Conservation (phyloP, 2,113 vertebrate species). For the Myrmecophaga tridactyla region DNA sequence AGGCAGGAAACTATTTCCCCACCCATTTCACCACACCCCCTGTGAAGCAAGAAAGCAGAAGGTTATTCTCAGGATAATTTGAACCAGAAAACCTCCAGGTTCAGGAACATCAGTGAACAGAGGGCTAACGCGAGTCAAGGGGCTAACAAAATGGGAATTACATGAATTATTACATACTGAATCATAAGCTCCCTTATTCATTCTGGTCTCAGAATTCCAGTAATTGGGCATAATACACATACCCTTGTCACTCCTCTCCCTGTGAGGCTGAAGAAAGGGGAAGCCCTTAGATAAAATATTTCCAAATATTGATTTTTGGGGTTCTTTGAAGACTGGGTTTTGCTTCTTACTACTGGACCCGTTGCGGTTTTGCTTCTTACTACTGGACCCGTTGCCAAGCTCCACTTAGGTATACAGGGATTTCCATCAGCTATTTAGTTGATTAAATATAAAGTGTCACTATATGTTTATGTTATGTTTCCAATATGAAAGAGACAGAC, state of each 20-base stretch:
- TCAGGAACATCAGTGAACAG: not conserved
- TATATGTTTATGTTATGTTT: not conserved
- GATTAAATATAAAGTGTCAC: not conserved
- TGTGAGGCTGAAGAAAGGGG: not conserved
- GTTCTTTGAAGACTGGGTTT: not conserved
- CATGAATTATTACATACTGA: not conserved
- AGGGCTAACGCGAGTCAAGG: not conserved
- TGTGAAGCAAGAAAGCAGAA: not conserved
- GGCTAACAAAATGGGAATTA: not conserved
- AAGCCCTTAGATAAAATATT: not conserved
- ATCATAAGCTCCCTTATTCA: not conserved
- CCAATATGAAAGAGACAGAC: not conserved
- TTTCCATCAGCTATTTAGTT: not conserved
- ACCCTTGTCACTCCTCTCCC: not conserved
- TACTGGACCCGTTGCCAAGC: not conserved
- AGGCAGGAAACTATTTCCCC: not conserved
- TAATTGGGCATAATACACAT: not conserved
- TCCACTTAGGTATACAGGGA: not conserved
- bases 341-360: not conserved
- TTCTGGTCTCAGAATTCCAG: not conserved
- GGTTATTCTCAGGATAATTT: not conserved
- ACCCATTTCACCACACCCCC: not conserved
- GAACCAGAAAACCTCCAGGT: not conserved
- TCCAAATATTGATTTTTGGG: not conserved
- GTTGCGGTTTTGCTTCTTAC: not conserved